A percentile compares a stretch with the other conserved stretches of the same genome.
phyloP scores from a whole-genome alignment of 2,113 vertebrate genomes.

The Nibea coibor region DNA sequence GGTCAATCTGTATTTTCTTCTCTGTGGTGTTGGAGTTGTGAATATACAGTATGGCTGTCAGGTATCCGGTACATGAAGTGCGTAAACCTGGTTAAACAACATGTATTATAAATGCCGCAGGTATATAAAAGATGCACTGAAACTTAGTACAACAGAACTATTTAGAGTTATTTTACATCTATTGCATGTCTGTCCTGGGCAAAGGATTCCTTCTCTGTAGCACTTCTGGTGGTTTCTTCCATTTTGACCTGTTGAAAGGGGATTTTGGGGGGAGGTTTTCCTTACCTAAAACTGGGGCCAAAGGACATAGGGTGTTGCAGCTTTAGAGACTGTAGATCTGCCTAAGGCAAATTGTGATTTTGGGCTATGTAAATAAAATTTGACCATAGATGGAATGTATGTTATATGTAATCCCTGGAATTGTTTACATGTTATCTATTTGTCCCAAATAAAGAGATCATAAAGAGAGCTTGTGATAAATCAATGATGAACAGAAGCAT shows the following conservation, averaged over 20 bases:
- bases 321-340: too few relatives aligned
- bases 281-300: too few relatives aligned
- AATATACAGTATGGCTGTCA: background rate
- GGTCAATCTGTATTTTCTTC: background rate
- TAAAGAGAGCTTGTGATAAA: background rate
- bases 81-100: background rate
- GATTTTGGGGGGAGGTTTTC: too few relatives aligned
- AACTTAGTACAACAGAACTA: background rate
- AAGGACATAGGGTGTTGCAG: too few relatives aligned
- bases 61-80: background rate
- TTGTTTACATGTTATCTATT: slow-evolving; percentile 14
- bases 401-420: slow-evolving; percentile 23
- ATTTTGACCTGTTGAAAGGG: too few relatives aligned
- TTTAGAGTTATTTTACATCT: slow-evolving; percentile 12
- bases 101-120: slow-evolving; percentile 8
- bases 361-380: too few relatives aligned
- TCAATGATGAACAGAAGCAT: background rate
- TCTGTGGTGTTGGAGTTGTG: background rate
- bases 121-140: background rate
- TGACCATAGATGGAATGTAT: background rate
- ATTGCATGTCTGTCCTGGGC: too few relatives aligned
- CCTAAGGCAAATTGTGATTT: too few relatives aligned
- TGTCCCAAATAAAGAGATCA: slow-evolving; percentile 54
- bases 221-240: too few relatives aligned
- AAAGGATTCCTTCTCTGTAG: too few relatives aligned